phyloP scores from a whole-genome alignment of 1,140 invertebrate genomes.

The Drosophila virilis region DNA sequence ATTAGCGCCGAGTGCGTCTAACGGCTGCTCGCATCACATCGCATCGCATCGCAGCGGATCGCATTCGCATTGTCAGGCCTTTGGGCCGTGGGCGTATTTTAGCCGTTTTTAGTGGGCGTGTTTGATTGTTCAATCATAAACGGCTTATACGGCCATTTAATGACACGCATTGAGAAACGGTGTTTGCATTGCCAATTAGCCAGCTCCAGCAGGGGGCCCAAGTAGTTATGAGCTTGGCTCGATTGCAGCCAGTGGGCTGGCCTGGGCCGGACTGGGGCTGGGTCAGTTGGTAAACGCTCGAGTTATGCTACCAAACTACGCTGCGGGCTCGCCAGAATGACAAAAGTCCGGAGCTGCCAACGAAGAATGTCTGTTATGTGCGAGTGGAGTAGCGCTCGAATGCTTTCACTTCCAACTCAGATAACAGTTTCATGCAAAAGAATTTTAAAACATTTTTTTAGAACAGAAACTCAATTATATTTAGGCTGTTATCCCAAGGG shows the following conservation, averaged over 20 bases:
- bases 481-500: no score
- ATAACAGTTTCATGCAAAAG: no score
- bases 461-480: no score
- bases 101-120: constrained; percentile 48
- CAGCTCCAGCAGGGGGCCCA: background rate
- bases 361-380: no score
- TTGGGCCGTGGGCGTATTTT: constrained; percentile 62
- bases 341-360: background rate
- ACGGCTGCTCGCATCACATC: constrained; percentile 24
- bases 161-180: constrained; percentile 48
- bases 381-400: no score
- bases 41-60: background rate
- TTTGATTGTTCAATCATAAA: constrained; percentile 79
- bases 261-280: background rate
- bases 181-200: constrained; percentile 62
- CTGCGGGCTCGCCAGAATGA: background rate
- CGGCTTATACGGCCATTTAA: constrained; percentile 45
- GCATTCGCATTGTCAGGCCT: constrained; percentile 11
- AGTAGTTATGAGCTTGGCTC: background rate
- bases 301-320: background rate
- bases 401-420: no score
- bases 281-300: background rate
- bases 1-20: constrained; percentile 57
- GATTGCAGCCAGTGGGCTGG: constrained; percentile 1
- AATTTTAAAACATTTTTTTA: no score